Evolutionary conservation across 2,888 invertebrate genomes (phyloP), one percentile per base, ranked within the genome.

Genomic region (Melanostoma mellinum): DNA sequence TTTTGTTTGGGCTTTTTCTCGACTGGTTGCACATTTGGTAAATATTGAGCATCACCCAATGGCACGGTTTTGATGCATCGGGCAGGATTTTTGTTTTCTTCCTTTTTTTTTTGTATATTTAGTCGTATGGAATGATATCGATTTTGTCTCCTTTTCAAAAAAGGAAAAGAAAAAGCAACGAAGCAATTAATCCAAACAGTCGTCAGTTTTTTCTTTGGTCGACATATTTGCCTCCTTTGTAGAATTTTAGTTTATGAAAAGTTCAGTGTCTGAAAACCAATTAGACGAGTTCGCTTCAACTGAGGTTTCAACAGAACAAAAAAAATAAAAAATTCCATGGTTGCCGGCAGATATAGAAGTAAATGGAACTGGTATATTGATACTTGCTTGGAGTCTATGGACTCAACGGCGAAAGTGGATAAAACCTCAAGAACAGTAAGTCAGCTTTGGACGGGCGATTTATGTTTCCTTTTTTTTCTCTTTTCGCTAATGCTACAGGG

Each of bases 321-420:
- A 44, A 20, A 20, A 20, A 20, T 1, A 20, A 20, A 20, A 20
- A 20, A n/a, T n/a, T 20, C 20, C 20, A 20, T 20, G 20, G 20
- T 20, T 20, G 20, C 20, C 20, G 20, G 20, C 20, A 20, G 20
- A 20, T 20, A 20, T 20, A 20, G 20, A 20, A 20, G 20, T 20
- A 20, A 20, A 1, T 20, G 20, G 20, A 20, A 20, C 20, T 20
- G 20, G 20, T 20, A 20, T 20, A 20, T 20, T 20, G 20, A 20
- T 20, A 20, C 20, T 20, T 20, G 20, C n/a, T n/a, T n/a, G n/a
- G n/a, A n/a, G 20, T 20, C 20, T 20, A 20, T 20, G 20, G 20
- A 20, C 20, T 44, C 36, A 79, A 30, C 36, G n/a, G 56, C 52
- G 42, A 73, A 73, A 78, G 73, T 73, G 61, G 48, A 78, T 50